Base-by-base conservation (phyloP, 1,140 invertebrate genomes). In the Sminthurinus signatus region DNA sequence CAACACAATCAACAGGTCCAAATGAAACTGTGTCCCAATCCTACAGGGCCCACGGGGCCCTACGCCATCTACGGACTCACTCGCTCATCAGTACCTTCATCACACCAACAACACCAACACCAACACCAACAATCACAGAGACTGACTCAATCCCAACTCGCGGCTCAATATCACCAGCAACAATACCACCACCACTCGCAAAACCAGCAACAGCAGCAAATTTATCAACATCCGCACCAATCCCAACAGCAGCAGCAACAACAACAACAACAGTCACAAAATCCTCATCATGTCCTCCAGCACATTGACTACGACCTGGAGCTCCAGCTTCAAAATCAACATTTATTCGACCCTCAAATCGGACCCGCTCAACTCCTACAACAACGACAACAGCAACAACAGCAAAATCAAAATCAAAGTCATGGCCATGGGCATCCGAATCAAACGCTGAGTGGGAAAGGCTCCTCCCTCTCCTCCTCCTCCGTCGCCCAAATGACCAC, bases 111-210 rank as follows among this genome's bases (percentile, higher is more conserved):
- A 52, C 39, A 62, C 12, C 29, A 62, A n/a, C 39, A 44, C 1
- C 51, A 62, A 14, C 28, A 55, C 3, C 52, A 62, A 43, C 61
- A 62, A 43, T 17, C 50, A 27, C 51, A 55, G 44, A 23, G 54
- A 27, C 44, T 51, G 10, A 2, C 15, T 15, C 52, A 62, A 3
- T 50, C 52, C 12, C 42, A 60, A 12, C 39, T 14, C 8, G 10
- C n/a, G 10, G 8, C 5, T 12, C 21, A 8, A 5, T n/a, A 8
- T 25, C 28, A 36, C 15, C 56, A 58, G 56, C 56, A 58, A 23
- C 56, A 58, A 23, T 31, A 19, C 10, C 56, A 36, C n/a, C 42
- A 58, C n/a, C n/a, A n/a, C n/a, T n/a, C n/a, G 14, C 51, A 54
- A n/a, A 15, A 39, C 14, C 36, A 36, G 14, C 55, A 57, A 21